Evolutionary conservation across 2,113 vertebrate genomes (phyloP), one percentile per base, ranked within the genome.

Genomic region (Toxotes chatareus): DNA sequence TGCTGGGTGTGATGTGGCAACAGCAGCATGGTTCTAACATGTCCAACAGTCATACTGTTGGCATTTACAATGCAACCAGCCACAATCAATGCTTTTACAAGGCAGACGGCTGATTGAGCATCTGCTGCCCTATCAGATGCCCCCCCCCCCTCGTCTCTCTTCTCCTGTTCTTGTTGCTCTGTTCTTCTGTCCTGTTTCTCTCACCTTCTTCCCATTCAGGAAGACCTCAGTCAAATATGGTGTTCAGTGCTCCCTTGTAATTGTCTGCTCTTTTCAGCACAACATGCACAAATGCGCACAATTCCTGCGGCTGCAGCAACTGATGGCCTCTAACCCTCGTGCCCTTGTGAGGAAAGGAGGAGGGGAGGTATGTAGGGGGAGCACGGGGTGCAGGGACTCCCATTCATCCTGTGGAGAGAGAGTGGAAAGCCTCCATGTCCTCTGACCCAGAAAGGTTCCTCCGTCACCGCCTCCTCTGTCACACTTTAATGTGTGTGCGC

Each of bases 121-220:
- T 76, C 44, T 73, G 80, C 72, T n/a, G 61, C 19, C 62, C 57
- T 76, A 77, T 87, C 81, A 73, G 7, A 76, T 73, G 72, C 76
- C 73, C 42, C 36, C 21, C 36, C 21, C 55, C 46, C 36, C 23
- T 31, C 1, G 0, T 23, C 23, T 71, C 46, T 49, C 12, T 38
- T 11, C 27, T 17, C 60, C 51, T 60, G 61, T 78, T 77, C 42
- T 38, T 27, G 27, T 27, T 27, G 27, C 27, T 27, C 1, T 44
- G 59, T 60, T 36, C 57, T 32, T 55, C 57, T 34, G 1, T 57
- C 44, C 60, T 32, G 9, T 27, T 65, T 57, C 65, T 51, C 19
- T 60, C 69, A 38, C 34, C 10, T n/a, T 70, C 70, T 44, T 44
- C 31, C 1, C 61, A 73, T 57, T 56, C 44, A 76, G 21, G 2